Conservation (phyloP, 2,113 vertebrate genomes). For the Chamaetylas fuelleborni region DNA sequence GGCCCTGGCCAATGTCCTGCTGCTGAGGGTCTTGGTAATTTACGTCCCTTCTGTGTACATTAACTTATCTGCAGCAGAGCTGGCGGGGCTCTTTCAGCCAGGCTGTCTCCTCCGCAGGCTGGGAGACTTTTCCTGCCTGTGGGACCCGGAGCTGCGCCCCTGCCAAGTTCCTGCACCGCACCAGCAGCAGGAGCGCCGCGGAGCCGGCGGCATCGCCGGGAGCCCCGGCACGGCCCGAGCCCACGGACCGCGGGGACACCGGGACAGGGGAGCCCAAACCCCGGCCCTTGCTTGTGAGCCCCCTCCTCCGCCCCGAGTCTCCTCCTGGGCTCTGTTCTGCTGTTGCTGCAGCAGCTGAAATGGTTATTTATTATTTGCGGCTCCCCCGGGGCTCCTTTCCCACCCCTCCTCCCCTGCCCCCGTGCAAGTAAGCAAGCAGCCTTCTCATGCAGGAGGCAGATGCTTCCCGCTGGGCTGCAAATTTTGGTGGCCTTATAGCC, state of each 20-base stretch:
- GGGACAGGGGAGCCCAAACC: neutral
- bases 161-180: slow-evolving; percentile 82
- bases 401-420: neutral
- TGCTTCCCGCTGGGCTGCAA: slow-evolving; percentile 2
- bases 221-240: neutral
- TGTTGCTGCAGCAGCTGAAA: slow-evolving; percentile 41
- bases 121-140: slow-evolving; percentile 89
- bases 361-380: slow-evolving; percentile 64
- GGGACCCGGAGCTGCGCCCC: slow-evolving; percentile 73
- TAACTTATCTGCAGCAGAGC: slow-evolving; percentile 97
- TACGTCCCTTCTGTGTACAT: slow-evolving; percentile 91
- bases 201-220: slow-evolving; percentile 73
- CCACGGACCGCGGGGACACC: neutral
- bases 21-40: slow-evolving; percentile 95
- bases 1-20: slow-evolving; percentile 99
- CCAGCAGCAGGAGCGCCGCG: slow-evolving; percentile 80
- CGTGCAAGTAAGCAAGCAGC: slow-evolving; percentile 58
- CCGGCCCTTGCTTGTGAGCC: neutral
- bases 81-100: slow-evolving; percentile 92
- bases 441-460: slow-evolving; percentile 9
- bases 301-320: neutral
- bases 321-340: slow-evolving; percentile 14
- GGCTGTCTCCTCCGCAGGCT: slow-evolving; percentile 93
- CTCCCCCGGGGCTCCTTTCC: slow-evolving; percentile 24
- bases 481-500: neutral